These are phyloP conservation scores for Muntiacus reevesi DNA, from an alignment of 2,113 vertebrate genomes.

Conservation along the genomic window DNA sequence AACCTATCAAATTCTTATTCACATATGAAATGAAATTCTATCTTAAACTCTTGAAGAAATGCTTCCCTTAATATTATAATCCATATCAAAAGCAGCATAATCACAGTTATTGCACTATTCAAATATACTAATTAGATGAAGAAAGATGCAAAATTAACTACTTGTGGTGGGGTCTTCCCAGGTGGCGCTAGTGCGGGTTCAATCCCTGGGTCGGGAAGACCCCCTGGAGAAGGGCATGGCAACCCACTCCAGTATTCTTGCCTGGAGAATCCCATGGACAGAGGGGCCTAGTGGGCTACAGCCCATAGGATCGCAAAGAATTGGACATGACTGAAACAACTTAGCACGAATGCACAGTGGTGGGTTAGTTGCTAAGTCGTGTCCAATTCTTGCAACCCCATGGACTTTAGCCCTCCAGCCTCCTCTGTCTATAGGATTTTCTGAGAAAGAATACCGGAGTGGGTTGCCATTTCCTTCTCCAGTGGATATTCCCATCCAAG, in stretches of 20 bases:
- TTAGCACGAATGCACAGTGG: neutral
- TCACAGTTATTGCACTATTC: neutral
- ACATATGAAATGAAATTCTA: constrained; percentile 19
- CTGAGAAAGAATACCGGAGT: neutral
- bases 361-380: neutral
- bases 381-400: neutral
- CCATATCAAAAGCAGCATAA: constrained; percentile 14
- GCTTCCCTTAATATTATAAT: constrained; percentile 11
- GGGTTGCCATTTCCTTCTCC: neutral
- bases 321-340: neutral
- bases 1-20: constrained; percentile 7
- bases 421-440: neutral
- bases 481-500: neutral
- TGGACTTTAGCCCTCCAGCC: neutral
- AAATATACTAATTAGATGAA: constrained; percentile 3
- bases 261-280: neutral
- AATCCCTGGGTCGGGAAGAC: neutral
- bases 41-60: constrained; percentile 20
- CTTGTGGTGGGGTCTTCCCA: neutral
- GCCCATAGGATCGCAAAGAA: neutral
- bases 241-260: neutral
- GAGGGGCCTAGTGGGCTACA: neutral
- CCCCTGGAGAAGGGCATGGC: neutral
- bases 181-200: neutral
- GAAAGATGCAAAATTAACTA: constrained; percentile 22